phyloP scores from a whole-genome alignment of 2,888 invertebrate species.

The Drosophila infuscata region DNA sequence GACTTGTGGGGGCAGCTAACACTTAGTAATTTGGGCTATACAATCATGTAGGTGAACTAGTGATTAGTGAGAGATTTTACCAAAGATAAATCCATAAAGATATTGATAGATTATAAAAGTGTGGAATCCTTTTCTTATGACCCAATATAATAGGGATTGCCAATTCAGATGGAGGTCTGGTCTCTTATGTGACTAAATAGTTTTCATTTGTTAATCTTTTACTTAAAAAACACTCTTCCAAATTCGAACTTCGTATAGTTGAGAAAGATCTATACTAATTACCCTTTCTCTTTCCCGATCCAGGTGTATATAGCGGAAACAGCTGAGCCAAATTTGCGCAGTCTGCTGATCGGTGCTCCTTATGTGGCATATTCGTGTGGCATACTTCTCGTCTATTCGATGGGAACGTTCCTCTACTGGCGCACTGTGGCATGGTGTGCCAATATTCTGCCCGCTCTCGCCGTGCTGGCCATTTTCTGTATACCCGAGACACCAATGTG shows the following conservation, averaged over 20 bases:
- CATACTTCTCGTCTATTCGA: conserved; percentile 90
- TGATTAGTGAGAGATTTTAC: not conserved
- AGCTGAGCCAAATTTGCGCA: conserved; percentile 90
- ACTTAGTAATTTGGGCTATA: not conserved
- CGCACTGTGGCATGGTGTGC: conserved; percentile 89
- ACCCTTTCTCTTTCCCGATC: too few relatives aligned
- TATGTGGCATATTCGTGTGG: conserved; percentile 91
- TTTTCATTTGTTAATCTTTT: not conserved
- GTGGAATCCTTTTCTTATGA: not conserved
- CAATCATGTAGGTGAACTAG: not conserved
- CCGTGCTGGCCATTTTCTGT: conserved; percentile 87
- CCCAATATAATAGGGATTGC: accelerated
- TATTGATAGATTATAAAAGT: not conserved
- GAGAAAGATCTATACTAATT: not conserved
- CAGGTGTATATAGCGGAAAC: conserved; percentile 92
- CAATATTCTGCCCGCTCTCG: conserved; percentile 87
- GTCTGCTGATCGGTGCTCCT: conserved; percentile 89
- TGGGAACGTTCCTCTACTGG: conserved; percentile 90
- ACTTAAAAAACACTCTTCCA: not conserved
- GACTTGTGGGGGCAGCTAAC: not conserved
- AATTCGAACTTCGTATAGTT: not conserved
- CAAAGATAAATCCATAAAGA: not conserved
- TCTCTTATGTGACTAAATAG: too few relatives aligned
- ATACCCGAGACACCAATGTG: conserved; percentile 92
- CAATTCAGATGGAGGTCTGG: not conserved